Evolutionary conservation across 2,797 vertebrate species (phyloP).

Genomic region (Huso huso): DNA sequence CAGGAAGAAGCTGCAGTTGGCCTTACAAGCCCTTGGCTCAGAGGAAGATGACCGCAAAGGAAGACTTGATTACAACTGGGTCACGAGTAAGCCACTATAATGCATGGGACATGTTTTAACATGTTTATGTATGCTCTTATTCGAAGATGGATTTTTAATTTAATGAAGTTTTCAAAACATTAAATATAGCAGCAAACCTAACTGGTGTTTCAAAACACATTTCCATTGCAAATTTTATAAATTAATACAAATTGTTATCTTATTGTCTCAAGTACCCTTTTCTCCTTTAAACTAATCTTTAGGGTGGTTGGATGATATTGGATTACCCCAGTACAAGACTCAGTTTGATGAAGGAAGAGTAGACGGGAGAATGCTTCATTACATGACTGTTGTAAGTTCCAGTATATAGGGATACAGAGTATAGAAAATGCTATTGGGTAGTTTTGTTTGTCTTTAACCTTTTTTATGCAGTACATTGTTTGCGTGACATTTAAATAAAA

Average conservation of each 20-base stretch:
- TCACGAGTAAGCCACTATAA: conserved; percentile 76
- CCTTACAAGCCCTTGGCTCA: conserved; percentile 88
- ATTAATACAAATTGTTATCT: too few species aligned
- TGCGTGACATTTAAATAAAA: background rate
- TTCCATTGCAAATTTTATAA: too few species aligned
- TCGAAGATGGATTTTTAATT: too few species aligned
- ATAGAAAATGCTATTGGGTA: background rate
- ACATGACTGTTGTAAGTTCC: conserved; percentile 87
- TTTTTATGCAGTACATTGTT: background rate
- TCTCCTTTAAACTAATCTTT: conserved; percentile 4
- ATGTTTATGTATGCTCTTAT: too few species aligned
- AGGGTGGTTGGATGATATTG: conserved; percentile 98
- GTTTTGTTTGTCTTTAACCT: background rate
- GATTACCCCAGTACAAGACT: conserved; percentile 94
- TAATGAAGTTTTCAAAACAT: background rate
- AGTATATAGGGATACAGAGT: too few species aligned
- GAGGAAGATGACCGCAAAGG: conserved; percentile 91
- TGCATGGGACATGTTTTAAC: background rate
- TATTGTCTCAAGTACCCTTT: too few species aligned
- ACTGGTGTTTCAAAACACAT: background rate
- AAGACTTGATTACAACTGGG: conserved; percentile 94
- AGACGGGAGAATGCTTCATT: conserved; percentile 93
- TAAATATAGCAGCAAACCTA: background rate
- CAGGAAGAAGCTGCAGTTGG: conserved; percentile 91
- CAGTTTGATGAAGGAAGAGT: conserved; percentile 95